phyloP scores from a whole-genome alignment of 1,140 invertebrate species.

The Kradibia gibbosae region DNA sequence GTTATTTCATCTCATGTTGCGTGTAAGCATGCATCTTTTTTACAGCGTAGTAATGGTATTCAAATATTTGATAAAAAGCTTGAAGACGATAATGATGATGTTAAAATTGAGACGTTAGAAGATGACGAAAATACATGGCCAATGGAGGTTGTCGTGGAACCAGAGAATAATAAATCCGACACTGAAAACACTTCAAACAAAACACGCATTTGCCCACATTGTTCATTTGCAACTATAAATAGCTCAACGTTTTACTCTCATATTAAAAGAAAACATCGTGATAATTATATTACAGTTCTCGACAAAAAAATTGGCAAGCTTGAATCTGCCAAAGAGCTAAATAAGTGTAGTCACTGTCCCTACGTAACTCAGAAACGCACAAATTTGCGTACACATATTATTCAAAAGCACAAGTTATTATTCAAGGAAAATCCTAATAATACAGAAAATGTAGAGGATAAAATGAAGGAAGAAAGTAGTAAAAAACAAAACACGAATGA shows the following conservation, averaged over 20 bases:
- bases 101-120: constrained; percentile 23
- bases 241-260: constrained; percentile 40
- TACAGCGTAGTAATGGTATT: not conserved
- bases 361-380: not conserved
- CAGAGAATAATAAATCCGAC: not conserved
- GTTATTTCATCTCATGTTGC: not conserved
- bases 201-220: constrained; percentile 1
- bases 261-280: constrained; percentile 37
- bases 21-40: not conserved
- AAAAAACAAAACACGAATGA: not conserved
- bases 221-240: not conserved
- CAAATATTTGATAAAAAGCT: not conserved
- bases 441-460: not conserved
- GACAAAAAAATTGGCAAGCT: not conserved
- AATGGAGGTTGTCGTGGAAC: constrained; percentile 4
- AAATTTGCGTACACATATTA: not conserved
- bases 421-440: not conserved
- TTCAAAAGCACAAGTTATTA: not conserved
- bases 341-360: not conserved
- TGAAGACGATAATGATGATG: not conserved
- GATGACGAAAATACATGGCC: constrained; percentile 32
- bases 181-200: not conserved
- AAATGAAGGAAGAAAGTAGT: not conserved
- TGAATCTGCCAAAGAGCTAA: not conserved
- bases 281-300: not conserved